These are phyloP conservation scores for Paracyclopina nana DNA, from an alignment of 1,140 invertebrate genomes.

Conservation along the genomic window DNA sequence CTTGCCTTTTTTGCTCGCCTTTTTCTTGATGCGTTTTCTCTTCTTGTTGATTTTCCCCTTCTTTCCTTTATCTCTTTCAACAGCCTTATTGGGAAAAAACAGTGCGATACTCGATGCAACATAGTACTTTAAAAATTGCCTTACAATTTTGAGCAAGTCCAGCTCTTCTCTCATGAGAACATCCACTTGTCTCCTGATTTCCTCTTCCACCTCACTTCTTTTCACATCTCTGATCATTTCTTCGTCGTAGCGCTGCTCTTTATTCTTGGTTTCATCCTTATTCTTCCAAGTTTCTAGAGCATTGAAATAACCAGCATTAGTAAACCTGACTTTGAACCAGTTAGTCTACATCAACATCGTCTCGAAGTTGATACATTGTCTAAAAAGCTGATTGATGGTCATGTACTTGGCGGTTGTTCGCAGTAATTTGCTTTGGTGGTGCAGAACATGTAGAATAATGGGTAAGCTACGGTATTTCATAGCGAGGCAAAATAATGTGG, in stretches of 20 bases:
- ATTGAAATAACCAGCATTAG: too few species aligned
- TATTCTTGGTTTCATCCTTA: conserved; percentile 48
- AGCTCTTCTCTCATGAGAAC: conserved; percentile 63
- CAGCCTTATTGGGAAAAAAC: conserved; percentile 36
- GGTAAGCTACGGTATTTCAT: too few species aligned
- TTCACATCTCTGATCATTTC: conserved; percentile 66
- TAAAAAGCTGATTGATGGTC: too few species aligned
- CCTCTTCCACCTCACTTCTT: conserved; percentile 53
- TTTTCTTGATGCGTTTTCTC: conserved; percentile 50
- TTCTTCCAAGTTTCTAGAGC: conserved; percentile 59
- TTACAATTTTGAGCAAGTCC: conserved; percentile 46
- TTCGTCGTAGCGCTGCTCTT: conserved; percentile 46
- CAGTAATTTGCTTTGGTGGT: too few species aligned
- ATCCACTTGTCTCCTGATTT: conserved; percentile 61
- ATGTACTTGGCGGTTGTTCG: too few species aligned
- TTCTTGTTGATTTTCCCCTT: conserved; percentile 29
- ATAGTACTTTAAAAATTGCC: neutral
- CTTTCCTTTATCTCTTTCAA: conserved; percentile 46
- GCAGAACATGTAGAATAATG: too few species aligned
- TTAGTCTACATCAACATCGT: too few species aligned
- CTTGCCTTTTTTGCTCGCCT: conserved; percentile 60
- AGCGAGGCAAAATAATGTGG: too few species aligned
- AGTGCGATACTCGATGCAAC: neutral
- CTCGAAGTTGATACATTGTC: too few species aligned
- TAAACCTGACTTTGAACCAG: too few species aligned